These are phyloP conservation scores for Thamnophis elegans DNA, from an alignment of 2,797 vertebrate species.

Conservation along the genomic window DNA sequence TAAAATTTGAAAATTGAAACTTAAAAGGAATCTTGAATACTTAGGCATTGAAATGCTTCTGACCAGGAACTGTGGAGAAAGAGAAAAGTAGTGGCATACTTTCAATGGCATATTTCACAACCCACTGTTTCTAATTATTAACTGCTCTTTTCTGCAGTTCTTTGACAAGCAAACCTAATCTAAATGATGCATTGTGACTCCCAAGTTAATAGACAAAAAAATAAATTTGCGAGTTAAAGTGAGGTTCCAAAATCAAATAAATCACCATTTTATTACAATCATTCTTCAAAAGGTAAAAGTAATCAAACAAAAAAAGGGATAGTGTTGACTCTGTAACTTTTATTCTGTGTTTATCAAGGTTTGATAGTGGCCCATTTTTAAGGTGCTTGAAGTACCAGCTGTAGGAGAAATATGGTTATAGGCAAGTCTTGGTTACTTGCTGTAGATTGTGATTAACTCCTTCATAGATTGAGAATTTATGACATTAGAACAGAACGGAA, in stretches of 20 bases:
- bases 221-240: not conserved
- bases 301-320: not conserved
- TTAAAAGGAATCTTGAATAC: not conserved
- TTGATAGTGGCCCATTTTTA: not conserved
- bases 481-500: not conserved
- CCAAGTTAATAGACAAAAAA: not conserved
- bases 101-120: constrained; percentile 2
- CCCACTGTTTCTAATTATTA: not conserved
- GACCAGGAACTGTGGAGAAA: not conserved
- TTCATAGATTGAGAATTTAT: not conserved
- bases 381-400: not conserved
- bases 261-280: constrained; percentile 10
- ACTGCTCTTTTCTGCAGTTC: not conserved
- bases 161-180: constrained; percentile 16
- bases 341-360: not conserved
- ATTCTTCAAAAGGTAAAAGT: not conserved
- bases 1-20: not conserved
- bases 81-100: not conserved
- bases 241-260: constrained; percentile 13
- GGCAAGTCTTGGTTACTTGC: not conserved
- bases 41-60: not conserved
- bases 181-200: constrained; percentile 18
- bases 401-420: not conserved
- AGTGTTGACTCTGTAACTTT: not conserved
- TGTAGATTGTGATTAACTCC: not conserved